Conservation (phyloP, 2,113 vertebrate species). For the Labrus mixtus region DNA sequence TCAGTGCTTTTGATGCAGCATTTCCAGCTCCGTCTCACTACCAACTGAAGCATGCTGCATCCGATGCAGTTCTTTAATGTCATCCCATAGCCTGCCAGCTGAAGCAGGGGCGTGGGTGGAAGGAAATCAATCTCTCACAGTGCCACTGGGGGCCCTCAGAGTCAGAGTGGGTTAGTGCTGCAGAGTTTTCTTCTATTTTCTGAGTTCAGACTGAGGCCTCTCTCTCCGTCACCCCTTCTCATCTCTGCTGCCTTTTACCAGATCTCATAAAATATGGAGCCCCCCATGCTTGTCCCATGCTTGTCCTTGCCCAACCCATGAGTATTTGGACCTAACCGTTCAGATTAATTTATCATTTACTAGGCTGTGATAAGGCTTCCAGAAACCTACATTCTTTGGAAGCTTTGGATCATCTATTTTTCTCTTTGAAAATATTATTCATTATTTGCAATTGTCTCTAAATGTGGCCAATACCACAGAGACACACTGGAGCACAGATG, state of each 20-base stretch:
- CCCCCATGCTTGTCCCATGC: no score
- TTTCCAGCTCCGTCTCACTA: slow-evolving; percentile 12
- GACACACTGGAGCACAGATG: slow-evolving; percentile 39
- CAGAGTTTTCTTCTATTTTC: slow-evolving; percentile 41
- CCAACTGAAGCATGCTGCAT: slow-evolving; percentile 16
- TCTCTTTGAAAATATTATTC: slow-evolving; percentile 4
- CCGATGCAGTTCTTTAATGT: slow-evolving; percentile 38
- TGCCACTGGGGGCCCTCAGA: slow-evolving; percentile 48
- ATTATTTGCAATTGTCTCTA: slow-evolving; percentile 29
- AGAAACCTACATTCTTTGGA: not conserved
- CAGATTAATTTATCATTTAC: slow-evolving; percentile 25
- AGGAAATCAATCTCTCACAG: slow-evolving; percentile 58
- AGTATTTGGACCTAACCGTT: slow-evolving; percentile 40
- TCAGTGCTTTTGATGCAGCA: slow-evolving; percentile 26
- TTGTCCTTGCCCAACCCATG: slow-evolving; percentile 50
- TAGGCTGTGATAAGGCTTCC: not conserved
- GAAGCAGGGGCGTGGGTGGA: slow-evolving; percentile 55
- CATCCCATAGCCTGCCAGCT: slow-evolving; percentile 44
- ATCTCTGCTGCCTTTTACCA: slow-evolving; percentile 28
- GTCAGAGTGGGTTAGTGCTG: slow-evolving; percentile 45
- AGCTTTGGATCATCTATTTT: slow-evolving; percentile 5
- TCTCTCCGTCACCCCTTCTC: slow-evolving; percentile 20
- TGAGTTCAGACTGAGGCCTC: slow-evolving; percentile 56
- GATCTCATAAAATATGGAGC: slow-evolving; percentile 63
- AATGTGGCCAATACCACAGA: slow-evolving; percentile 31